Evolutionary conservation across 1,140 invertebrate genomes (phyloP).

Genomic region (Scaptodrosophila lebanonensis): DNA sequence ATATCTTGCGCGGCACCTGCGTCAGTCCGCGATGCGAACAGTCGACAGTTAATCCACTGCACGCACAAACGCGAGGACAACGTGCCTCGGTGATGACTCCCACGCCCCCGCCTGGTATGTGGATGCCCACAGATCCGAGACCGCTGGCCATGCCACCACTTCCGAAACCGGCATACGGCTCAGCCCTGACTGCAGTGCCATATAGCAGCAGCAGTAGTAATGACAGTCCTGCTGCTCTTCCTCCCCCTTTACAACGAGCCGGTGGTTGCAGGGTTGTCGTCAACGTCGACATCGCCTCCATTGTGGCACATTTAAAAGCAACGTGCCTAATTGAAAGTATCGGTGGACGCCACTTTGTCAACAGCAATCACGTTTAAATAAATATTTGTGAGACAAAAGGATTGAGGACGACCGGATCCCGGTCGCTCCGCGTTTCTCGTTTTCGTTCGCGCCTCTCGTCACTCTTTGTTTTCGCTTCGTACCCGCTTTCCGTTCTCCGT

Average conservation of each 20-base stretch:
- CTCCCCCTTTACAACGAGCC: slow-evolving; percentile 40
- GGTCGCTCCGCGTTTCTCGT: slow-evolving; percentile 1
- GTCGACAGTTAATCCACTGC: slow-evolving; percentile 86
- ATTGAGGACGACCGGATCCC: slow-evolving; percentile 32
- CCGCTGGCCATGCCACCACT: slow-evolving; percentile 58
- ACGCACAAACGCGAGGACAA: slow-evolving; percentile 89
- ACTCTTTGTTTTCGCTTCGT: slow-evolving; percentile 22
- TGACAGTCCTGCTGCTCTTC: slow-evolving; percentile 22
- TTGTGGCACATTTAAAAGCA: slow-evolving; percentile 73
- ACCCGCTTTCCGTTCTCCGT: slow-evolving; percentile 14
- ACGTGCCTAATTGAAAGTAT: slow-evolving; percentile 73
- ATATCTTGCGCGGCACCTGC: slow-evolving; percentile 87
- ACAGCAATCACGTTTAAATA: slow-evolving; percentile 61
- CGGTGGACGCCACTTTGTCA: slow-evolving; percentile 71
- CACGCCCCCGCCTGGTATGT: slow-evolving; percentile 68
- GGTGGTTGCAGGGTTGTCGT: slow-evolving; percentile 33
- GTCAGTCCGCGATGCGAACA: slow-evolving; percentile 88
- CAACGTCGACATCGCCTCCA: slow-evolving; percentile 60
- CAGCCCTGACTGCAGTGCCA: slow-evolving; percentile 39
- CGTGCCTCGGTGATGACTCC: slow-evolving; percentile 69
- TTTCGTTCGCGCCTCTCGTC: neutral
- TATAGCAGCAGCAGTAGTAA: neutral
- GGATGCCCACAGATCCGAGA: slow-evolving; percentile 67
- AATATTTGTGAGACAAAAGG: slow-evolving; percentile 63
- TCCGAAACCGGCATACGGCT: slow-evolving; percentile 63